phyloP scores from a whole-genome alignment of 2,888 invertebrate genomes.

The Amblyteles armatorius region DNA sequence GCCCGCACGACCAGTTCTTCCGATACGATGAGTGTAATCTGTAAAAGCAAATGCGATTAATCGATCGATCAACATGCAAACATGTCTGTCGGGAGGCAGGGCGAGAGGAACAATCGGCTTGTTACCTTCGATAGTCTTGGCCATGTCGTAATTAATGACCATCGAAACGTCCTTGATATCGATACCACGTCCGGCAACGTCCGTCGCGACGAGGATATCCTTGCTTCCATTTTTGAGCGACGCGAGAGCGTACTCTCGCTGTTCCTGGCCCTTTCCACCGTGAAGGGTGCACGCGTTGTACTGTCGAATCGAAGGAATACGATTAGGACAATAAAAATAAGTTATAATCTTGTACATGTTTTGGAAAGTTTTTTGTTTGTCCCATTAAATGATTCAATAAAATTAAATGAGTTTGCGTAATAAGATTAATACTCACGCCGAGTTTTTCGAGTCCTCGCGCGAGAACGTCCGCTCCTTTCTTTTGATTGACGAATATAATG shows the following conservation, averaged over 20 bases:
- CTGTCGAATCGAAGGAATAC: conserved; percentile 80
- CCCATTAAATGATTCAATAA: not conserved
- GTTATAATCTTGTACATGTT: not conserved
- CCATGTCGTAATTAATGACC: conserved; percentile 99
- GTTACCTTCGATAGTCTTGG: conserved; percentile 97
- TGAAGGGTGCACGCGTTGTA: conserved; percentile 99
- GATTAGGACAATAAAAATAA: conserved; percentile 11
- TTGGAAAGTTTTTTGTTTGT: not conserved
- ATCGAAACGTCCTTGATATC: conserved; percentile 99
- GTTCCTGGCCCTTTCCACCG: conserved; percentile 99
- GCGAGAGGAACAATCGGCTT: not conserved
- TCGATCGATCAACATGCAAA: not conserved
- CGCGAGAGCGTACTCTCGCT: conserved; percentile 98
- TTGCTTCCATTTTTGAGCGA: conserved; percentile 98
- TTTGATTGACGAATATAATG: conserved; percentile 99
- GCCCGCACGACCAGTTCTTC: conserved; percentile 99
- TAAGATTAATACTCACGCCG: conserved; percentile 86
- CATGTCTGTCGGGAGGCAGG: not conserved
- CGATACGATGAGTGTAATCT: conserved; percentile 99
- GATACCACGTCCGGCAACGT: conserved; percentile 99
- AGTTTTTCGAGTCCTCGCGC: conserved; percentile 98
- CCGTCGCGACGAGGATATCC: conserved; percentile 99
- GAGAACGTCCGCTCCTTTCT: conserved; percentile 99
- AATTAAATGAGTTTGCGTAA: not conserved
- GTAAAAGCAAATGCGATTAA: conserved; percentile 68